phyloP scores from a whole-genome alignment of 2,113 vertebrate species.

The Amphilophus citrinellus region DNA sequence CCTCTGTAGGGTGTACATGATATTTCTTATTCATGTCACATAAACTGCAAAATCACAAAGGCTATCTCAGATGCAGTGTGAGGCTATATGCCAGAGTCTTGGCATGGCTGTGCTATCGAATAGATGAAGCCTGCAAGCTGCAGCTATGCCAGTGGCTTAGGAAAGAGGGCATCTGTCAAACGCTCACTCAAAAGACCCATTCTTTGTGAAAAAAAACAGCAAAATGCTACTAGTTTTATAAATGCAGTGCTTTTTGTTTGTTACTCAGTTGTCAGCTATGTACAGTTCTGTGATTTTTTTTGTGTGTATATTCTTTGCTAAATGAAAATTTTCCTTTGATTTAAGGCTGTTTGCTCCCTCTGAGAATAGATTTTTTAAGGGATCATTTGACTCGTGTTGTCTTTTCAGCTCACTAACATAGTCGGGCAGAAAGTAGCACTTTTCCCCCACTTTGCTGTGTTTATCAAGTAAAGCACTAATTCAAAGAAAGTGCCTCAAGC shows the following conservation, averaged over 20 bases:
- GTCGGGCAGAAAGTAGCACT: conserved; percentile 49
- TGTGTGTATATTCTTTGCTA: not conserved
- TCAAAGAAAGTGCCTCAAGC: conserved; percentile 69
- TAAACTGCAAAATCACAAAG: conserved; percentile 65
- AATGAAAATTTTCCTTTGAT: conserved; percentile 21
- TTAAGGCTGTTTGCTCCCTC: conserved; percentile 5
- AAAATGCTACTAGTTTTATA: conserved; percentile 7
- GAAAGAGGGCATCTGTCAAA: conserved; percentile 52
- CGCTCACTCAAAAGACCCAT: conserved; percentile 32
- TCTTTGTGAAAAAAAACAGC: not conserved
- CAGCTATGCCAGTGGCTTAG: conserved; percentile 28
- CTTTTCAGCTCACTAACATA: conserved; percentile 51
- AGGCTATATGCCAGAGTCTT: conserved; percentile 51
- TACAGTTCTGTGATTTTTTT: not conserved
- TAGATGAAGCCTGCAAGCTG: conserved; percentile 38
- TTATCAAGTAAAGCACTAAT: conserved; percentile 68
- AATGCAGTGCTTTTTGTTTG: conserved; percentile 6
- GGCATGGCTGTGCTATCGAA: conserved; percentile 36
- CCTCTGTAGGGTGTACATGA: conserved; percentile 44
- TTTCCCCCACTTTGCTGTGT: conserved; percentile 27
- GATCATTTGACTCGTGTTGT: conserved; percentile 53
- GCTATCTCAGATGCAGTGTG: conserved; percentile 59
- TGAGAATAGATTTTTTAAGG: conserved; percentile 35
- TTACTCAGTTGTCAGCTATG: conserved; percentile 18
- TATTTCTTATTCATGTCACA: conserved; percentile 71